Percentiles rank a stretch among this genome's conserved stretches.
phyloP scores from a whole-genome alignment of 2,888 invertebrate genomes.

The Slavum lentiscoides region DNA sequence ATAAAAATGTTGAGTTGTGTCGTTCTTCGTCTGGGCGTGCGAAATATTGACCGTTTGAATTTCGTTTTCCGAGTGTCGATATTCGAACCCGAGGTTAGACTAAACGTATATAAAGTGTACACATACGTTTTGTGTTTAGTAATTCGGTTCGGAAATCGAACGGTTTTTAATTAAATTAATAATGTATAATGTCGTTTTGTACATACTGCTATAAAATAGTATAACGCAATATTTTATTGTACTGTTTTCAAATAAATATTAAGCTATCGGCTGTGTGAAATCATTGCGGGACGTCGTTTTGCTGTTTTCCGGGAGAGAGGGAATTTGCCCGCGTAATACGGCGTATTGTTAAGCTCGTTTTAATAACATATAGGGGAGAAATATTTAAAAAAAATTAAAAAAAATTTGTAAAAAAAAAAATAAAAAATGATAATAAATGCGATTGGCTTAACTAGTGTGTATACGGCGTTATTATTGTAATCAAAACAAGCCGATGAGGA shows the following conservation, averaged over 20 bases:
- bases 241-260: too few species aligned
- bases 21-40: too few species aligned
- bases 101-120: too few species aligned
- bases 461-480: neutral
- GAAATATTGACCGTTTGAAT: too few species aligned
- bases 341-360: conserved; percentile 28
- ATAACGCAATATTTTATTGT: too few species aligned
- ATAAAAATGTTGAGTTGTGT: too few species aligned
- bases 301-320: neutral
- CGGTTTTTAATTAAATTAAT: too few species aligned
- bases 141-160: too few species aligned
- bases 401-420: neutral
- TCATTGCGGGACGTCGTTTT: neutral
- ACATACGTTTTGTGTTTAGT: too few species aligned
- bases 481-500: conserved; percentile 26
- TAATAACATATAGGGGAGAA: conserved; percentile 11
- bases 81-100: too few species aligned
- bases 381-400: conserved; percentile 4
- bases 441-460: conserved; percentile 27
- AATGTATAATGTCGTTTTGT: neutral
- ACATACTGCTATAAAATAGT: neutral
- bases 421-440: neutral
- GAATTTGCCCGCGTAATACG: neutral
- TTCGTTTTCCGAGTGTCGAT: too few species aligned
- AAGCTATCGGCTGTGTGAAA: too few species aligned